Percentiles rank a stretch among this genome's conserved stretches.
Conservation (phyloP, 2,888 invertebrate species). For the Polydrusus tereticollis region DNA sequence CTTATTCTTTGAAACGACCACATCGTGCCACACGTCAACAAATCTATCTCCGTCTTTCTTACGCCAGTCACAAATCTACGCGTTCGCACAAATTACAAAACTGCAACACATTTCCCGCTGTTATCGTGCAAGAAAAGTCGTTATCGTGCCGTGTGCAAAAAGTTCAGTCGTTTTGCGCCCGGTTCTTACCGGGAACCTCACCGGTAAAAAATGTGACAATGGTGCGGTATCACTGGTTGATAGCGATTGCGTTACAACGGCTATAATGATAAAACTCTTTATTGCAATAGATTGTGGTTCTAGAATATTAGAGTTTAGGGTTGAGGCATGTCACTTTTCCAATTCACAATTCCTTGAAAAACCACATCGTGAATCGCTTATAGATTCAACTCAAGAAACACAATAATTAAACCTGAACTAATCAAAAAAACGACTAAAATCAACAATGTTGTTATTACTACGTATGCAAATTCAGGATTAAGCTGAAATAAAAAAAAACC, state of each 20-base stretch:
- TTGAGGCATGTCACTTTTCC: too few species aligned
- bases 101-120: constrained; percentile 9
- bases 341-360: too few species aligned
- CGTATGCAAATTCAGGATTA: too few species aligned
- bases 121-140: not conserved
- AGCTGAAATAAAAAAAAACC: too few species aligned
- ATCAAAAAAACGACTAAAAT: too few species aligned
- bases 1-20: constrained; percentile 42
- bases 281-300: not conserved
- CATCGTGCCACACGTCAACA: constrained; percentile 11
- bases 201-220: constrained; percentile 3
- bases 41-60: not conserved
- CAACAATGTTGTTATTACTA: too few species aligned
- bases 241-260: not conserved
- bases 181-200: not conserved
- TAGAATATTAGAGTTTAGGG: too few species aligned
- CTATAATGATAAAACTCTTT: not conserved
- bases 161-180: constrained; percentile 17
- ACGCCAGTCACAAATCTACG: constrained; percentile 16
- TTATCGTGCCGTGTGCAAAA: constrained; percentile 21
- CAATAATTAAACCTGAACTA: too few species aligned
- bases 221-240: not conserved
- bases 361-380: too few species aligned
- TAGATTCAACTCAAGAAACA: too few species aligned
- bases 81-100: constrained; percentile 24